phyloP scores from a whole-genome alignment of 2,888 invertebrate species.

The Cremastinae sp. region DNA sequence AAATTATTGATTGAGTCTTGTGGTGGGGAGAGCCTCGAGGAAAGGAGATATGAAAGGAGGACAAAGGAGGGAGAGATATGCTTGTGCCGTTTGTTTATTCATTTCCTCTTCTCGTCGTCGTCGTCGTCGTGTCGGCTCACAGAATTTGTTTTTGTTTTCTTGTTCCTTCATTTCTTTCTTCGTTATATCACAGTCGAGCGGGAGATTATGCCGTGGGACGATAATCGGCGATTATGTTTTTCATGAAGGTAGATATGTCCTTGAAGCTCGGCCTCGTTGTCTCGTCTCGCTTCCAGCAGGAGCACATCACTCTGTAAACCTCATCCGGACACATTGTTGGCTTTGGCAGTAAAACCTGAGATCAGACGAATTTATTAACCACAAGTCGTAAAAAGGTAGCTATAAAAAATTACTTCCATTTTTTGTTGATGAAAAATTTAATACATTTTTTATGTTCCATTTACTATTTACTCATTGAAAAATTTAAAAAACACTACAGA shows the following conservation, averaged over 20 bases:
- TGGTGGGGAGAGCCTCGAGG: slow-evolving; percentile 26
- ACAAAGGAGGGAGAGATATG: slow-evolving; percentile 30
- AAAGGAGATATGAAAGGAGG: slow-evolving; percentile 31
- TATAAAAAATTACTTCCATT: slow-evolving; percentile 20
- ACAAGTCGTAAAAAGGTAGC: neutral
- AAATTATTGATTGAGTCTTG: slow-evolving; percentile 35
- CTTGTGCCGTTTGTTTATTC: slow-evolving; percentile 26
- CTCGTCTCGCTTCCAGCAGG: slow-evolving; percentile 85
- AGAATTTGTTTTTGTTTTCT: slow-evolving; percentile 17
- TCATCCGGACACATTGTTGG: slow-evolving; percentile 89
- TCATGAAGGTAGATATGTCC: slow-evolving; percentile 86
- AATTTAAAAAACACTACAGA: too few relatives aligned
- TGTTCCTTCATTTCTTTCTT: slow-evolving; percentile 37
- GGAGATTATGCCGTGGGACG: slow-evolving; percentile 77
- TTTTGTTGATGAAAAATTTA: neutral
- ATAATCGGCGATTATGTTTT: slow-evolving; percentile 83
- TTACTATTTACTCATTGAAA: too few relatives aligned
- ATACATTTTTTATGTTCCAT: too few relatives aligned
- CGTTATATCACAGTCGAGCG: slow-evolving; percentile 74
- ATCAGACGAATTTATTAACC: slow-evolving; percentile 15
- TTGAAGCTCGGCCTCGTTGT: slow-evolving; percentile 83
- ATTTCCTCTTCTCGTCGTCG: slow-evolving; percentile 18
- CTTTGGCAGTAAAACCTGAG: slow-evolving; percentile 84
- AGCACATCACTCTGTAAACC: slow-evolving; percentile 88
- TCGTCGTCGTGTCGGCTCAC: slow-evolving; percentile 4